Conservation (phyloP, 2,113 vertebrate genomes). For the Esox niger region DNA sequence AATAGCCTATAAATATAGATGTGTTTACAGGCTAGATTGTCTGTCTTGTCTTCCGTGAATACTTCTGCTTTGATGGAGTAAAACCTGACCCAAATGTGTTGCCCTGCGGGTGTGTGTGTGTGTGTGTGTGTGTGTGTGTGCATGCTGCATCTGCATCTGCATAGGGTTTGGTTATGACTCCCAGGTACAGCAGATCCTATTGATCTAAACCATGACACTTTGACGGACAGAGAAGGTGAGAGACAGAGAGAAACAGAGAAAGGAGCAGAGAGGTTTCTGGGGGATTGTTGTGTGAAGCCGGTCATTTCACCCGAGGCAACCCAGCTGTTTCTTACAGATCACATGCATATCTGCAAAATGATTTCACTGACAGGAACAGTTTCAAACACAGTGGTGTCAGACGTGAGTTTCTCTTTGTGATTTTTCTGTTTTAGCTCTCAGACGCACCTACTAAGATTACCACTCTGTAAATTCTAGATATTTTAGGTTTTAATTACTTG, state of each 20-base stretch:
- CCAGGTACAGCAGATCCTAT: too few species aligned
- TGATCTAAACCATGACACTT: neutral
- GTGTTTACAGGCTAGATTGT: slow-evolving; percentile 1
- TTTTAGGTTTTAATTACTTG: too few species aligned
- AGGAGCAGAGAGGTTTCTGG: slow-evolving; percentile 17
- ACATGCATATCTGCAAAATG: slow-evolving; percentile 45
- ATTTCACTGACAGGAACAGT: slow-evolving; percentile 13
- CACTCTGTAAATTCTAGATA: too few species aligned
- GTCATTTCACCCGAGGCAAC: slow-evolving; percentile 28
- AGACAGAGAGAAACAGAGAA: slow-evolving; percentile 33
- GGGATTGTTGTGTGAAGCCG: neutral
- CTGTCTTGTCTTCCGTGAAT: too few species aligned
- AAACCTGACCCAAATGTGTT: too few species aligned
- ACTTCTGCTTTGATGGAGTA: too few species aligned
- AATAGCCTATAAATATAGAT: neutral
- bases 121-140: too few species aligned
- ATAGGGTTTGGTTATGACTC: too few species aligned
- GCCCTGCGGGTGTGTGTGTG: too few species aligned
- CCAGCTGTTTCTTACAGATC: slow-evolving; percentile 40
- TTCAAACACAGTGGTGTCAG: slow-evolving; percentile 19
- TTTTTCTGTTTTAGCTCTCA: neutral
- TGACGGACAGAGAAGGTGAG: slow-evolving; percentile 21
- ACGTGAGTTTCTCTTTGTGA: slow-evolving; percentile 38
- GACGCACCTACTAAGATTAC: too few species aligned
- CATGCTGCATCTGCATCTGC: too few species aligned